Evolutionary conservation across 2,797 vertebrate species (phyloP).

Genomic region (Liasis olivaceus): DNA sequence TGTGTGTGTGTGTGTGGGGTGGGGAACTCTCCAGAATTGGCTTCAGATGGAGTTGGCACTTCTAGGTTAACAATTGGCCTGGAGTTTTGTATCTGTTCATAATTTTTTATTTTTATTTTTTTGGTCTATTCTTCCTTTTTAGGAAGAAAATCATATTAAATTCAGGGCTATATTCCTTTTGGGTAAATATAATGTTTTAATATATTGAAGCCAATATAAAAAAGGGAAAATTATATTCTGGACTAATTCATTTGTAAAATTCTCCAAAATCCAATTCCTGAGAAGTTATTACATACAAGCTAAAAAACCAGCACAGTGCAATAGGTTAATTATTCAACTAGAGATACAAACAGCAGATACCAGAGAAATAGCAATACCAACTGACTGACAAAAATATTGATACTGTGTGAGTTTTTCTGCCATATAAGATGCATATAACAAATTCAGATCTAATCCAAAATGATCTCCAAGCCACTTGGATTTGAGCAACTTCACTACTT

Average conservation of each 20-base stretch:
- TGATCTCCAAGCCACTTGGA: background rate
- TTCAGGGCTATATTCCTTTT: background rate
- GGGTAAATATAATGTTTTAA: background rate
- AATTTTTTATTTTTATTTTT: background rate
- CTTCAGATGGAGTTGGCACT: background rate
- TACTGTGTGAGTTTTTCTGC: background rate
- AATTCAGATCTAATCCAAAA: background rate
- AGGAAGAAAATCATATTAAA: background rate
- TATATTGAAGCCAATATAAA: background rate
- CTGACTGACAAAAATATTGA: background rate
- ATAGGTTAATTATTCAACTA: background rate
- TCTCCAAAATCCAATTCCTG: background rate
- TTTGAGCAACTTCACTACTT: accelerated
- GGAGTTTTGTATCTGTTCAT: background rate
- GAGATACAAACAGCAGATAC: background rate
- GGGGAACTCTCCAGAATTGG: background rate
- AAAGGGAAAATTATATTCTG: background rate
- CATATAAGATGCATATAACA: background rate
- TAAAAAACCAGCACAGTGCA: background rate
- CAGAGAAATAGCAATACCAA: background rate
- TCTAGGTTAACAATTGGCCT: background rate
- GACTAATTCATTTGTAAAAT: background rate
- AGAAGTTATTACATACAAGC: background rate
- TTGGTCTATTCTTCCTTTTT: background rate
- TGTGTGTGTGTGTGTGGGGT: too few species aligned